A percentile compares a stretch with the other conserved stretches of the same genome.
These are phyloP conservation scores for Paramuricea clavata DNA, from an alignment of 92 coral and sea anemone species.

Conservation along the genomic window DNA sequence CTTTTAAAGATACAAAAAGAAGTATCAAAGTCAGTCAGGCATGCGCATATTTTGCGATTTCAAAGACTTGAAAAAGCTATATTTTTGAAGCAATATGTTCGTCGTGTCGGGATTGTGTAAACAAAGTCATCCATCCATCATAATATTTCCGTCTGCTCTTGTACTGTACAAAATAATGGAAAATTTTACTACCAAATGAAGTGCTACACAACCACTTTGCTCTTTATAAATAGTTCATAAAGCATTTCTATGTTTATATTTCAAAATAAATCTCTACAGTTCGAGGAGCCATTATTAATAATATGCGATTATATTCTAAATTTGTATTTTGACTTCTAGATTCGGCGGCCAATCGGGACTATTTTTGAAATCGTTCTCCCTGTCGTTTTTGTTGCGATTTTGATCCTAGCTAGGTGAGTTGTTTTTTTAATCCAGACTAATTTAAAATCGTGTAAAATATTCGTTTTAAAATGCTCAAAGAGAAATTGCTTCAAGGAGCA, in stretches of 20 bases:
- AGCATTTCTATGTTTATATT: background rate
- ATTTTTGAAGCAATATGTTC: no score
- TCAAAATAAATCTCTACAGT: background rate
- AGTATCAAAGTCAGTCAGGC: background rate
- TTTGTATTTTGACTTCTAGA: conserved; percentile 47
- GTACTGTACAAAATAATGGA: background rate
- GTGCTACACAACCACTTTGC: background rate
- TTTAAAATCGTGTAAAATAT: no score
- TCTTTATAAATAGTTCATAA: no score
- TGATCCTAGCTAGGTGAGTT: conserved; percentile 84
- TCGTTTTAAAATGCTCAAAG: no score
- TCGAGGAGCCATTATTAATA: background rate
- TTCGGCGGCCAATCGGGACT: conserved; percentile 95
- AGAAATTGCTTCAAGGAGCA: no score
- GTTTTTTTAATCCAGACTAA: no score
- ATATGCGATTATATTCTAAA: background rate
- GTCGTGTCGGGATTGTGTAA: no score
- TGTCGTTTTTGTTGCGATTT: conserved; percentile 73
- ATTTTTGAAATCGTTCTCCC: conserved; percentile 89
- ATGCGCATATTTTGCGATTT: background rate
- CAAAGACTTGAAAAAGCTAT: no score
- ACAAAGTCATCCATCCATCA: background rate
- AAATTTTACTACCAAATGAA: background rate
- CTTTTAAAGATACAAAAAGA: no score
- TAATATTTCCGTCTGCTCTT: no score